Base-by-base conservation (phyloP, 2,888 invertebrate species). In the Caenorhabditis wallacei region DNA sequence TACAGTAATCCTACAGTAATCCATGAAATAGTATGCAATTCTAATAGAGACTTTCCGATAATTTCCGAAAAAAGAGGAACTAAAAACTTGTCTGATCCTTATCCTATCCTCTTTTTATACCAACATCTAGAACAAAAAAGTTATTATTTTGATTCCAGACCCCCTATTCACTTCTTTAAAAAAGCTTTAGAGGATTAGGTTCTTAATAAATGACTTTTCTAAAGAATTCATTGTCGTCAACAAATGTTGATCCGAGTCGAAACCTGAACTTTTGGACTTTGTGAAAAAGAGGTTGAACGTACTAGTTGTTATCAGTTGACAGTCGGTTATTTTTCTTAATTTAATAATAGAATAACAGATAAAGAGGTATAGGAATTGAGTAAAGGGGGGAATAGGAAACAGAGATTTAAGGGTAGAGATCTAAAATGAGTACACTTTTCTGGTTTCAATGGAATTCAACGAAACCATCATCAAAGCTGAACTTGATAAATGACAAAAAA, bases 151-250 rank as follows among this genome's bases (percentile, higher is more conserved):
- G 37, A 13, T n/a, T 16, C 1, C 1, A 8, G 4, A 40, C 24
- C 37, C 8, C 54, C 26, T 53, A 24, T 43, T 69, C 40, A 46
- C n/a, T n/a, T n/a, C n/a, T n/a, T n/a, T n/a, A n/a, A n/a, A n/a
- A n/a, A n/a, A n/a, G n/a, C n/a, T 30, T 64, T 51, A 30, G 20
- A 10, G 40, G 70, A 70, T 57, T 70, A 70, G 57, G 46, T 46
- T 57, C 70, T 30, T 57, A 57, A 63, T 46, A n/a, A 64, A 30
- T 10, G 46, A 35, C 24, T 57, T 57, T 51, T 70, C 70, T 46
- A 10, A n/a, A n/a, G 37, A 40, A 37, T 8, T 8, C 20, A 13
- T 16, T 2, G 2, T 22, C 53, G 37, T 68, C 68, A 30, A 5
- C 30, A 18, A n/a, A 20, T 46, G 22, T 56, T n/a, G 30, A 30